Conservation (phyloP, 1,140 invertebrate genomes). For the Aphelenchoides besseyi region DNA sequence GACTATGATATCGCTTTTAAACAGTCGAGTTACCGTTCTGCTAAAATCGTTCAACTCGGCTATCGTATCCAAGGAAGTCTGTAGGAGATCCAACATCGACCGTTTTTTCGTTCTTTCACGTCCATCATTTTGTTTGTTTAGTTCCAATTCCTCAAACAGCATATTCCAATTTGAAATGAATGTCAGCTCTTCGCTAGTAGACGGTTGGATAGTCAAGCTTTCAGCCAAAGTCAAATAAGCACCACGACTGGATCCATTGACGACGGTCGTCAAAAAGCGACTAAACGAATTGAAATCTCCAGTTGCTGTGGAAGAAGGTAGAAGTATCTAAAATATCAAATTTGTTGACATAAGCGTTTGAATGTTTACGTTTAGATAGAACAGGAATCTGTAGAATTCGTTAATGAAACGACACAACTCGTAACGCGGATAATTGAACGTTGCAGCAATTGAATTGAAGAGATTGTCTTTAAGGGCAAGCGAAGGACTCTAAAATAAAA, state of each 20-base stretch:
- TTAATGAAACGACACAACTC: conserved; percentile 14
- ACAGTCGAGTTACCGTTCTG: not conserved
- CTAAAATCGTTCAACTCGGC: not conserved
- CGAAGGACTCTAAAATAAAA: conserved; percentile 15
- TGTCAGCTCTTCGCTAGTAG: not conserved
- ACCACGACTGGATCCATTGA: not conserved
- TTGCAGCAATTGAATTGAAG: not conserved
- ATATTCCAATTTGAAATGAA: not conserved
- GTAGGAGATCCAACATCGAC: not conserved
- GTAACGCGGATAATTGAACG: not conserved
- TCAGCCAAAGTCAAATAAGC: conserved; percentile 4
- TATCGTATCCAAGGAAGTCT: not conserved
- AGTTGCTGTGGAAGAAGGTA: not conserved
- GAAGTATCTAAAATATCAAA: conserved; percentile 5
- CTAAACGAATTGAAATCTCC: not conserved
- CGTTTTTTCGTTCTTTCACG: too few relatives aligned
- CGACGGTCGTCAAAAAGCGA: not conserved
- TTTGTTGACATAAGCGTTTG: not conserved
- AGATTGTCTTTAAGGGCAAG: not conserved
- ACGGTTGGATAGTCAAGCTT: not conserved
- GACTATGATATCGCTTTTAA: not conserved
- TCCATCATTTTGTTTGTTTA: too few relatives aligned
- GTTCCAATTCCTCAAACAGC: not conserved
- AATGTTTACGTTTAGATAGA: conserved; percentile 10
- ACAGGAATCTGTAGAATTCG: conserved; percentile 2